phyloP scores from a whole-genome alignment of 2,113 vertebrate genomes.

The Ageneiosus marmoratus region DNA sequence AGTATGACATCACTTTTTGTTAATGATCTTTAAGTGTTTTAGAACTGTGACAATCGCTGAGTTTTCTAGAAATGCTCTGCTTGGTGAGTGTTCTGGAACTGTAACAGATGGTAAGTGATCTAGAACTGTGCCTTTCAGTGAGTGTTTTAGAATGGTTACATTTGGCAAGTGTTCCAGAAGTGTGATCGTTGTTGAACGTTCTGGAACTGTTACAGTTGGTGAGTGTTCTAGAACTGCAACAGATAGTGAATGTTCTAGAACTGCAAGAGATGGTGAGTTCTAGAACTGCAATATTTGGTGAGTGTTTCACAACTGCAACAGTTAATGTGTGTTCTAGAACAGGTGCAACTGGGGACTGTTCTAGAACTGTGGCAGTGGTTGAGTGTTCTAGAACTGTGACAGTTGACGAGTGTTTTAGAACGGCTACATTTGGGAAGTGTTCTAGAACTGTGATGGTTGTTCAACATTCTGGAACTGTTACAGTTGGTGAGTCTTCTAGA shows the following conservation, averaged over 20 bases:
- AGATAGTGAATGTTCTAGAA: no score
- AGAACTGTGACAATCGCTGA: not conserved
- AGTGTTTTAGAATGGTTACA: no score
- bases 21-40: not conserved
- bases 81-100: not conserved
- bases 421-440: not conserved
- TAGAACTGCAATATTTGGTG: not conserved
- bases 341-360: not conserved
- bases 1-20: not conserved
- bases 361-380: not conserved
- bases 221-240: not conserved
- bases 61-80: not conserved
- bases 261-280: not conserved
- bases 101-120: not conserved
- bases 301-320: not conserved
- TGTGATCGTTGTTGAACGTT: not conserved
- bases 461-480: not conserved
- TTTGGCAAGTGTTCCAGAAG: not conserved
- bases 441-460: not conserved
- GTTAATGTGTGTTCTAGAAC: not conserved
- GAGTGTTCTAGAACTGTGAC: not conserved
- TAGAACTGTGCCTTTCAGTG: not conserved
- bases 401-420: not conserved
- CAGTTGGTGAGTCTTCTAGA: not conserved
- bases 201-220: not conserved